Evolutionary conservation across 2,797 vertebrate species (phyloP), one percentile per base, ranked within the genome.

Genomic region (Eleutherodactylus coqui): DNA sequence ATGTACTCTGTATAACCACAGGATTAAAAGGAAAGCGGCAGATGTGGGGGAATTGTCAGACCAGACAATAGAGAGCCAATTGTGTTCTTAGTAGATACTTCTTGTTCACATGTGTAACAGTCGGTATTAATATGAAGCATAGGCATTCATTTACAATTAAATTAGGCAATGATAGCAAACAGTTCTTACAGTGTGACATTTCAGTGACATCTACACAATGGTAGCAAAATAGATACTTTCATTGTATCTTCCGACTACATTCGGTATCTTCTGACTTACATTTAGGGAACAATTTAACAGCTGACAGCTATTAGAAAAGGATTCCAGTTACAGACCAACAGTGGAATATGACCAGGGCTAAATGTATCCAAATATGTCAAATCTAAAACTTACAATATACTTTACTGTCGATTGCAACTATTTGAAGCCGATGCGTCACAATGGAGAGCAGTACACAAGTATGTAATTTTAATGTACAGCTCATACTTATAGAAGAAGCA

Each of bases 171-270:
- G 19, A 76, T 34, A 76, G 47, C 27, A 49, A 75, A 75, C 75
- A 76, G 47, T 24, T 76, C 49, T 34, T 43, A 76, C 49, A 34
- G 29, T 75, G 43, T 75, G 27, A 32, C 73, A 49, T 75, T 75
- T 75, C 29, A 32, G 27, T 49, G 43, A 75, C 45, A 51, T 32
- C 27, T 51, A 32, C 27, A 49, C n/a, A 75, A 49, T 32, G 29
- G 8, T 32, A 51, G 73, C 47, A 34, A 21, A 75, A 75, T 75
- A 29, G n/a, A 75, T 34, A 8, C 29, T 19, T 51, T 49, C n/a
- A 75, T 49, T 10, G 43, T 32, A 51, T 19, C 73, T 32, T 75
- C 16, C 21, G 17, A 75, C 45, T 75, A 14, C 43, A 75, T 32
- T 4, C 36, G n/a, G 69, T 3, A n/a, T n/a, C n/a, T n/a, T n/a